These are phyloP conservation scores for Rafetus swinhoei DNA, from an alignment of 2,113 vertebrate genomes.

Conservation along the genomic window DNA sequence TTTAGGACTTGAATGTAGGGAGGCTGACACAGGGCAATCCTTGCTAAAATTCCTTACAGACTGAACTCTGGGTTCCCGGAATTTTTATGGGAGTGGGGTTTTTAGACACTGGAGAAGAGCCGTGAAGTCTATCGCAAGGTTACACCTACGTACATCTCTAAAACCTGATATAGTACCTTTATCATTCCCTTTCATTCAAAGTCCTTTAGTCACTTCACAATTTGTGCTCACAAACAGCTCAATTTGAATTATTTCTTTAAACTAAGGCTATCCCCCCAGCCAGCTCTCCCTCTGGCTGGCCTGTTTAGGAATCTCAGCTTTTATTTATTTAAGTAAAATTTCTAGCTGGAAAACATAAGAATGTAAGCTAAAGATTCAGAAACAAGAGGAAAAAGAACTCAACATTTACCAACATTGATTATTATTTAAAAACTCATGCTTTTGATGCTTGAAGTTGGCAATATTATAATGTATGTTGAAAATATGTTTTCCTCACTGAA, in stretches of 20 bases:
- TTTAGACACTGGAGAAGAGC: too few relatives aligned
- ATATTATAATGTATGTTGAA: background rate
- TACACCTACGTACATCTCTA: background rate
- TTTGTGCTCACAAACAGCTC: constrained; percentile 41
- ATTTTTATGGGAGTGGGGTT: too few relatives aligned
- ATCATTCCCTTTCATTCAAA: constrained; percentile 27
- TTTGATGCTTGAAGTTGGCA: background rate
- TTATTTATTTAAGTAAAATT: background rate
- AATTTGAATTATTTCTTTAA: constrained; percentile 60
- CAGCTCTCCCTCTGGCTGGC: too few relatives aligned
- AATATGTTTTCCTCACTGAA: background rate
- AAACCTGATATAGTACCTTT: background rate
- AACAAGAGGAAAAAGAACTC: background rate
- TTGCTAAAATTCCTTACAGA: too few relatives aligned
- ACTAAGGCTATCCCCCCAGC: too few relatives aligned
- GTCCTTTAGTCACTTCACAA: constrained; percentile 26
- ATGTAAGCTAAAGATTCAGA: background rate
- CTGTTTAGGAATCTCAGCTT: background rate
- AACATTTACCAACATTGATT: background rate
- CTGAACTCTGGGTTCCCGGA: too few relatives aligned
- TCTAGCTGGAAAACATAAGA: background rate
- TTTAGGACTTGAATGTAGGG: too few relatives aligned
- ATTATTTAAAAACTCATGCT: background rate
- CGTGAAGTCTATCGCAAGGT: too few relatives aligned
- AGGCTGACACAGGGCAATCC: too few relatives aligned